Evolutionary conservation across 2,113 vertebrate genomes (phyloP).

Genomic region (Sula dactylatra): DNA sequence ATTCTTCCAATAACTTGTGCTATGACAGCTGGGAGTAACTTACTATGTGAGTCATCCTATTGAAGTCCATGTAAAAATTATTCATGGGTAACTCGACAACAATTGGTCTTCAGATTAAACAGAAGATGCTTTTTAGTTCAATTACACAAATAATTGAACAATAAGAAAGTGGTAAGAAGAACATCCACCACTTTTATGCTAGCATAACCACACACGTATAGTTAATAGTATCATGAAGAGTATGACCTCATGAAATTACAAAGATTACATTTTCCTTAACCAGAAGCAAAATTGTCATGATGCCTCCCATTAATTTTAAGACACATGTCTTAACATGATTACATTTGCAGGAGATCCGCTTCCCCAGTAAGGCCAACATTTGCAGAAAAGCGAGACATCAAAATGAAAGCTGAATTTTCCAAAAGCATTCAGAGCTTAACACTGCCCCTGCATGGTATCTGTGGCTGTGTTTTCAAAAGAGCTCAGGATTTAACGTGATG

Average conservation of each 20-base stretch:
- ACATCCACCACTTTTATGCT: not conserved
- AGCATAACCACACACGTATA: not conserved
- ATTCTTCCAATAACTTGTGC: not conserved
- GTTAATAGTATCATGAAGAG: not conserved
- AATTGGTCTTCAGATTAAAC: not conserved
- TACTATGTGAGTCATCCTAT: not conserved
- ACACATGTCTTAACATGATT: not conserved
- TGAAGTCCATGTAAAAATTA: not conserved
- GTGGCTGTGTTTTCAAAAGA: not conserved
- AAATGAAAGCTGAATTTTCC: not conserved
- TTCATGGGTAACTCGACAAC: not conserved
- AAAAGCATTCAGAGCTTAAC: not conserved
- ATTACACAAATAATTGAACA: constrained; percentile 32
- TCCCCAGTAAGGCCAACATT: not conserved
- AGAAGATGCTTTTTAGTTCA: not conserved
- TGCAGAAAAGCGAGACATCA: not conserved
- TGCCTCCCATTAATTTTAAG: not conserved
- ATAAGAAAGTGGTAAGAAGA: not conserved
- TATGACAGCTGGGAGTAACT: not conserved
- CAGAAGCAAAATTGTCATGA: not conserved
- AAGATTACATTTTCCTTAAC: not conserved
- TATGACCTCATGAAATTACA: not conserved
- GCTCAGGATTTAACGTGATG: not conserved
- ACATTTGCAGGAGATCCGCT: not conserved
- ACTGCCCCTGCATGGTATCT: not conserved